Evolutionary conservation across 2,113 vertebrate genomes (phyloP).

Genomic region (Morone saxatilis): DNA sequence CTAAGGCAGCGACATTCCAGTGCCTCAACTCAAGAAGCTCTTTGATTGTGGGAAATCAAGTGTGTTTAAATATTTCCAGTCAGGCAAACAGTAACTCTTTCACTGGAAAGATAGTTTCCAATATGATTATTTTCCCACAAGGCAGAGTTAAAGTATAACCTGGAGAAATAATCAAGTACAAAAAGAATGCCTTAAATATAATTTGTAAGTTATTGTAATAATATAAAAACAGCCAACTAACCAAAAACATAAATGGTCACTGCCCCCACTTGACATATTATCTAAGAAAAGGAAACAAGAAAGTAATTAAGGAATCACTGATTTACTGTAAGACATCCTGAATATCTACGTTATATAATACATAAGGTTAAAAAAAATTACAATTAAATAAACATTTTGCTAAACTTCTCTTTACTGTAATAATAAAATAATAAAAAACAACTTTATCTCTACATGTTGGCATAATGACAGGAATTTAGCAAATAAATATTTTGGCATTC

Average conservation of each 20-base stretch:
- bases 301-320: neutral
- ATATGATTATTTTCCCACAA: slow-evolving; percentile 1
- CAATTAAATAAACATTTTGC: neutral
- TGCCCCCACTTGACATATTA: neutral
- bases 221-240: neutral
- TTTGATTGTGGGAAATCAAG: slow-evolving; percentile 69
- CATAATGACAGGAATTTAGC: neutral
- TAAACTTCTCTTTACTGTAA: neutral
- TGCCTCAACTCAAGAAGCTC: slow-evolving; percentile 30
- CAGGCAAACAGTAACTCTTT: slow-evolving; percentile 15
- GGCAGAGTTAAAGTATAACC: neutral
- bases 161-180: slow-evolving; percentile 13
- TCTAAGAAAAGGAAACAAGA: neutral
- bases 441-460: neutral
- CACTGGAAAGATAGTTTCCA: slow-evolving; percentile 18
- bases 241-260: neutral
- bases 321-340: neutral
- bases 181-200: neutral
- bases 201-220: neutral
- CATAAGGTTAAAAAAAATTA: too few species aligned
- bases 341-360: neutral
- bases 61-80: slow-evolving; percentile 47
- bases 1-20: slow-evolving; percentile 53
- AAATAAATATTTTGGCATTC: neutral
- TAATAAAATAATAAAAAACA: neutral